Conservation (phyloP, 2,797 vertebrate genomes). For the Odontamblyopus lacepedii region DNA sequence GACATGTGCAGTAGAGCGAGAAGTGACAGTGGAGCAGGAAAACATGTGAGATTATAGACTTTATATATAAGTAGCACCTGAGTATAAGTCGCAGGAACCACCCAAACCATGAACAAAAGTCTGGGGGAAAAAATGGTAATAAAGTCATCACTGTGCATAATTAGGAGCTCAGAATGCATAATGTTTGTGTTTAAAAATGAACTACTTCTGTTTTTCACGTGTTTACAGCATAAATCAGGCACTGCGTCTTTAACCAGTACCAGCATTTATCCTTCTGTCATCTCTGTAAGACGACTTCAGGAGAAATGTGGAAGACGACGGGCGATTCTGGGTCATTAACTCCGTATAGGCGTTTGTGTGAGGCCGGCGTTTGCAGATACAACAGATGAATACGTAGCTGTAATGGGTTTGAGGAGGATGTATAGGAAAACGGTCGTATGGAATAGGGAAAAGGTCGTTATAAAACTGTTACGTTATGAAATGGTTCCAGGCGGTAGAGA, state of each 20-base stretch:
- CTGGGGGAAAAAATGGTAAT: too few species aligned
- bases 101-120: too few species aligned
- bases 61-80: too few species aligned
- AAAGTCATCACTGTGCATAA: too few species aligned
- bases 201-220: too few species aligned
- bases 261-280: not conserved
- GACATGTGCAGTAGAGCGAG: too few species aligned
- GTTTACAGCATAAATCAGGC: too few species aligned
- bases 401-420: not conserved
- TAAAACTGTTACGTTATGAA: not conserved
- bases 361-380: not conserved
- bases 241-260: not conserved
- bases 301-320: not conserved
- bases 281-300: not conserved
- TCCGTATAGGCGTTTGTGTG: not conserved
- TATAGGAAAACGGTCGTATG: not conserved
- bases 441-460: not conserved
- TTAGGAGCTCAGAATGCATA: too few species aligned
- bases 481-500: not conserved
- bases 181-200: too few species aligned
- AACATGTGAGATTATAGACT: too few species aligned
- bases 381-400: not conserved
- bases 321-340: conserved; percentile 6
- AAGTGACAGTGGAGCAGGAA: too few species aligned
- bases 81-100: too few species aligned